Evolutionary conservation across 2,113 vertebrate species (phyloP).

Genomic region (Plecturocebus donacophilus): DNA sequence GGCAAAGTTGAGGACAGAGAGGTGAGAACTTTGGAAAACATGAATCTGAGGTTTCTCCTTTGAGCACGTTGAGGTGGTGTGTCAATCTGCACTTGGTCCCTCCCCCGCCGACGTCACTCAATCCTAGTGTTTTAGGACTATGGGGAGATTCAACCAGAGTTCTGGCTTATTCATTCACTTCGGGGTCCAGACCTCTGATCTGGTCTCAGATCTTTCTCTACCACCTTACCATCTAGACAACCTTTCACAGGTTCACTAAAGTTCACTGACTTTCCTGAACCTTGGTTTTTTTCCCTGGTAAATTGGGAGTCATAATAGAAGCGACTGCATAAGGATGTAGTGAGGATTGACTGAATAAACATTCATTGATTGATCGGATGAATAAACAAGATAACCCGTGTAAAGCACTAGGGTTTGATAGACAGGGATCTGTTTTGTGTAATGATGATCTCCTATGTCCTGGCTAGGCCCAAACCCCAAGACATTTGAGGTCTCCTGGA

Average conservation of each 20-base stretch:
- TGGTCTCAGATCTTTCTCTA: not conserved
- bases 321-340: not conserved
- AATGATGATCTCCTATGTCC: accelerated
- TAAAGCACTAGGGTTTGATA: not conserved
- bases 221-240: not conserved
- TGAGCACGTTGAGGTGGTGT: accelerated
- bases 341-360: not conserved
- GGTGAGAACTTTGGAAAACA: not conserved
- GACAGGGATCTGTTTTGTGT: not conserved
- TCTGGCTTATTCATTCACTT: not conserved
- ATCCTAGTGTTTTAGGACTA: not conserved
- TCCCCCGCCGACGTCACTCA: accelerated
- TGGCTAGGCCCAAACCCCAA: not conserved
- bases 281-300: not conserved
- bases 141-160: not conserved
- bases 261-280: not conserved
- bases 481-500: accelerated
- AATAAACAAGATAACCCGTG: accelerated
- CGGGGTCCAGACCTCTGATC: not conserved
- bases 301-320: not conserved
- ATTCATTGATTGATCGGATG: not conserved
- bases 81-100: accelerated
- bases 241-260: not conserved
- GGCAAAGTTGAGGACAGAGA: not conserved
- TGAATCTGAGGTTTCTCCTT: not conserved